Conservation (phyloP, 2,113 vertebrate species). For the Lagopus leucura region DNA sequence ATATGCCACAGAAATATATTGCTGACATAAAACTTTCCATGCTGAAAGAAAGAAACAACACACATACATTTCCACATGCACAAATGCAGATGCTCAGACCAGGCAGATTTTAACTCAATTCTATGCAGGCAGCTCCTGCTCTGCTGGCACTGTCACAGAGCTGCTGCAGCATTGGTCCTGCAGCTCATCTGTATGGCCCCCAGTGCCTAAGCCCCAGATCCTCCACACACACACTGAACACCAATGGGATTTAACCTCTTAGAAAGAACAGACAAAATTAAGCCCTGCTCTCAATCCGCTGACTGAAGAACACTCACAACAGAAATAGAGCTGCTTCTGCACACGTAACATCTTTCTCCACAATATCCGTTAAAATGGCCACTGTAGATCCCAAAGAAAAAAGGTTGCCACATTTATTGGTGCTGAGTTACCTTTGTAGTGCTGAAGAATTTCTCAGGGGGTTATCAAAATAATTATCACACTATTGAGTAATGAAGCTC, state of each 20-base stretch:
- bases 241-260: neutral
- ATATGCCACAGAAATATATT: conserved; percentile 24
- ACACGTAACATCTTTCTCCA: neutral
- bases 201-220: neutral
- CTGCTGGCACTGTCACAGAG: neutral
- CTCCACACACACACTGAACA: neutral
- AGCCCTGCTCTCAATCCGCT: neutral
- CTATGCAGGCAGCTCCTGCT: neutral
- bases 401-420: neutral
- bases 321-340: neutral
- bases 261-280: neutral
- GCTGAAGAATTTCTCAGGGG: neutral
- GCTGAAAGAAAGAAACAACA: neutral
- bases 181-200: neutral
- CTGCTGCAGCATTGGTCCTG: neutral
- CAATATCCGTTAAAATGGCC: neutral
- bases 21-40: conserved; percentile 15
- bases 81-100: neutral
- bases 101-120: neutral
- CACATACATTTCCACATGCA: conserved; percentile 14
- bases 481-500: neutral
- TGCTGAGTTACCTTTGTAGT: neutral
- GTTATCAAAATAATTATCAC: neutral
- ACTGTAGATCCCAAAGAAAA: neutral
- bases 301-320: neutral